Evolutionary conservation across 1,140 invertebrate genomes (phyloP).

Genomic region (Babylonia areolata): DNA sequence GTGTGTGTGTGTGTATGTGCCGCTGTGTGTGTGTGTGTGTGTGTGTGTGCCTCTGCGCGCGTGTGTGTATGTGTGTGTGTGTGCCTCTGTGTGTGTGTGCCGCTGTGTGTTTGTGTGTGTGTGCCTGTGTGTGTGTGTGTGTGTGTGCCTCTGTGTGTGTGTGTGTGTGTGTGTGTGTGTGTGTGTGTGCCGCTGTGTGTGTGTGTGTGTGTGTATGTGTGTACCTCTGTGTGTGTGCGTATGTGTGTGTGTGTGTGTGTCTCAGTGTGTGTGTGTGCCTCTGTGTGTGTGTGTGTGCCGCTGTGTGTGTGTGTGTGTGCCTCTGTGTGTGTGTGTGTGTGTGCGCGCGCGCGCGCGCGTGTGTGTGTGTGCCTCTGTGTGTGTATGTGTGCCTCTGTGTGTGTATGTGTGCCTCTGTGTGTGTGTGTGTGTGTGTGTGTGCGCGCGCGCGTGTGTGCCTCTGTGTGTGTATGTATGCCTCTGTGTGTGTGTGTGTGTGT

Average conservation of each 20-base stretch:
- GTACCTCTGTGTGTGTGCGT: no score
- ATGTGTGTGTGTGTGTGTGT: constrained; percentile 21
- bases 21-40: no score
- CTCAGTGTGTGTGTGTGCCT: constrained; percentile 21
- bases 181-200: no score
- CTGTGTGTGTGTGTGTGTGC: constrained; percentile 12
- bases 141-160: no score
- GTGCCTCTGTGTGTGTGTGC: no score
- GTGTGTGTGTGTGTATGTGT: no score
- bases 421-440: constrained; percentile 24
- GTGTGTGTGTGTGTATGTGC: no score
- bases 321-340: not conserved
- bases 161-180: not conserved
- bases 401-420: constrained; percentile 17
- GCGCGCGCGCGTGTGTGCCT: not conserved
- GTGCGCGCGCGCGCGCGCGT: not conserved
- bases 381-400: constrained; percentile 14
- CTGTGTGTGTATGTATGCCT: not conserved
- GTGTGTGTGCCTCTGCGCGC: no score
- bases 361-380: not conserved
- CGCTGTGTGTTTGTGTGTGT: no score
- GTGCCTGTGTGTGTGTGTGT: no score
- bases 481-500: constrained; percentile 5
- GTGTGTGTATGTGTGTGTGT: no score
- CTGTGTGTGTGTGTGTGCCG: constrained; percentile 18